A percentile compares a stretch with the other conserved stretches of the same genome.
These are phyloP conservation scores for Dissostichus mawsoni DNA, from an alignment of 2,113 vertebrate species.

Conservation along the genomic window DNA sequence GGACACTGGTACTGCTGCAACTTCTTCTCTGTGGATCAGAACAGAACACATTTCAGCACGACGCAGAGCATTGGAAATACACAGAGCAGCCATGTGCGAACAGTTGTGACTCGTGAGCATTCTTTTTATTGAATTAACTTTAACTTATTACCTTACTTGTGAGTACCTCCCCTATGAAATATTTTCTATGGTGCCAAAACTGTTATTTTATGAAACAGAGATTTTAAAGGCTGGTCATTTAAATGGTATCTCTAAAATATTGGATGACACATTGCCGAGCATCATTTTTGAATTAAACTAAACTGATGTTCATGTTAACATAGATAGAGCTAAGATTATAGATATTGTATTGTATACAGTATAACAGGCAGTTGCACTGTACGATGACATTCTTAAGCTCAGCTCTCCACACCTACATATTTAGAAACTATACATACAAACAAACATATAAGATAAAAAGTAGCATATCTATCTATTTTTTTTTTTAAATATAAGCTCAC, in stretches of 20 bases:
- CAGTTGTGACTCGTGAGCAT: not conserved
- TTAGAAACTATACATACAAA: too few relatives aligned
- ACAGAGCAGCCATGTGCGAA: not conserved
- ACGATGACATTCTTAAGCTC: too few relatives aligned
- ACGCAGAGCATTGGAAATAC: not conserved
- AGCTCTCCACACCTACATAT: too few relatives aligned
- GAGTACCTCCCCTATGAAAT: not conserved
- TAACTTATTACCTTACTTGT: not conserved
- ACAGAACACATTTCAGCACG: slow-evolving; percentile 3
- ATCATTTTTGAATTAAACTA: not conserved
- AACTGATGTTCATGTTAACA: not conserved
- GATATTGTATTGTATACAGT: too few relatives aligned
- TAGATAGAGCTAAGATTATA: too few relatives aligned
- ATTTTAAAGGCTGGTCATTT: not conserved
- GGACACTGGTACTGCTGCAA: slow-evolving; percentile 74
- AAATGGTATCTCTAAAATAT: not conserved
- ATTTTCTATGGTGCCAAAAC: not conserved
- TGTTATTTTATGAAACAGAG: not conserved
- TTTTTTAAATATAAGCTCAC: too few relatives aligned
- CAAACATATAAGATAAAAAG: too few relatives aligned
- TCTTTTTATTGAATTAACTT: not conserved
- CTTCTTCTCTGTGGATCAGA: slow-evolving; percentile 53
- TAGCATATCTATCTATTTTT: too few relatives aligned
- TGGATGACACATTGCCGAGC: not conserved
- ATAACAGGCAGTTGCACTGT: too few relatives aligned